Base-by-base conservation (phyloP, 2,888 invertebrate species). In the Spisula solida region DNA sequence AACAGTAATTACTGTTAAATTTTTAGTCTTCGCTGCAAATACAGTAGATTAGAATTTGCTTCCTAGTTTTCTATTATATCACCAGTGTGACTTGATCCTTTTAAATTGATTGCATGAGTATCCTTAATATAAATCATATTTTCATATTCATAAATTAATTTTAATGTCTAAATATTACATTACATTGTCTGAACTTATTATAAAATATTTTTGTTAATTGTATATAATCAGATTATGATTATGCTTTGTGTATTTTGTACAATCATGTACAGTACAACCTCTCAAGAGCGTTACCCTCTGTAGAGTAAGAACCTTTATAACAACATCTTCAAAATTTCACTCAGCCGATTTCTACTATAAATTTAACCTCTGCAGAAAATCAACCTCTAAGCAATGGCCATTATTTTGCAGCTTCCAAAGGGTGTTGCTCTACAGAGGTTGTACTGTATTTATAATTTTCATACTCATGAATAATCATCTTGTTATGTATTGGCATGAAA, bases 1-100 rank as follows among this genome's bases (percentile, higher is more conserved):
- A 5, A 8, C 8, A 41, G 41, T 41, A 41, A 66, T 5, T 66
- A 0, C n/a, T 10, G 8, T 10, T 8, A 66, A 25, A 66, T 0
- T 25, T 0, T 25, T 66, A 25, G 5, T 25, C 12, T 66, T 25
- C n/a, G 25, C 56, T 25, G 60, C 60, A n/a, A n/a, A n/a, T n/a
- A n/a, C 25, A 66, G 12, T 66, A 66, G 60, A 66, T 51, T 66
- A 66, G 60, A 66, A 25, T 66, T 66, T 66, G 60, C 60, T n/a
- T n/a, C n/a, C 25, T 25, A 66, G 51, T 51, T 51, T 51, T 51
- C 51, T 66, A 4, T 25, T n/a, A 10, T 8, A 66, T 12, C 25
- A 25, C 25, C 25, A 60, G 60, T 25, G 60, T 66, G 60, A 66
- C 60, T 66, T 66, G 60, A 66, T 66, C 8, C 60, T 66, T 66